These are phyloP conservation scores for Neotoma lepida DNA, from an alignment of 2,113 vertebrate species.

Conservation along the genomic window DNA sequence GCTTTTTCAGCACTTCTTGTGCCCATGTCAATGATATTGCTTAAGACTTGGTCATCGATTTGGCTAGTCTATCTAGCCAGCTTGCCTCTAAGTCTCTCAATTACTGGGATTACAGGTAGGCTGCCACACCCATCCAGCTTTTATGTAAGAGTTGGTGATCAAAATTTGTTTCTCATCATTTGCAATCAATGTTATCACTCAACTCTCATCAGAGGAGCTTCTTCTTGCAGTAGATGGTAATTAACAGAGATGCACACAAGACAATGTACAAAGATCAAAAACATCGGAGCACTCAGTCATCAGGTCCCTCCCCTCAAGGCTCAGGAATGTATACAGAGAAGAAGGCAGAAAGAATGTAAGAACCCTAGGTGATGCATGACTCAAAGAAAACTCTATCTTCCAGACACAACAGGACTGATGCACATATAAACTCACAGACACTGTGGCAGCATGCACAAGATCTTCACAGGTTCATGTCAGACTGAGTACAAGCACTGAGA, in stretches of 20 bases:
- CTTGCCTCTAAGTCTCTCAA: background rate
- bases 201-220: background rate
- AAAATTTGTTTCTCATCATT: background rate
- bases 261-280: background rate
- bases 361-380: background rate
- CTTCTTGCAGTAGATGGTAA: background rate
- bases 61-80: background rate
- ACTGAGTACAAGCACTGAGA: background rate
- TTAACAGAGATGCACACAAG: background rate
- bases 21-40: background rate
- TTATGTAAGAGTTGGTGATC: background rate
- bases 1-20: background rate
- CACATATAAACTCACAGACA: too few relatives aligned
- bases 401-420: background rate
- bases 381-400: background rate
- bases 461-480: background rate
- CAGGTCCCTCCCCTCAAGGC: background rate
- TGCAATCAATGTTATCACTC: background rate
- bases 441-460: background rate
- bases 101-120: background rate
- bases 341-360: background rate
- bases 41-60: background rate
- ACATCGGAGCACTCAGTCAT: background rate
- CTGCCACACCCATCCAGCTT: background rate
- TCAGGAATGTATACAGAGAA: background rate